Evolutionary conservation across 2,113 vertebrate species (phyloP).

Genomic region (Pterocles gutturalis): DNA sequence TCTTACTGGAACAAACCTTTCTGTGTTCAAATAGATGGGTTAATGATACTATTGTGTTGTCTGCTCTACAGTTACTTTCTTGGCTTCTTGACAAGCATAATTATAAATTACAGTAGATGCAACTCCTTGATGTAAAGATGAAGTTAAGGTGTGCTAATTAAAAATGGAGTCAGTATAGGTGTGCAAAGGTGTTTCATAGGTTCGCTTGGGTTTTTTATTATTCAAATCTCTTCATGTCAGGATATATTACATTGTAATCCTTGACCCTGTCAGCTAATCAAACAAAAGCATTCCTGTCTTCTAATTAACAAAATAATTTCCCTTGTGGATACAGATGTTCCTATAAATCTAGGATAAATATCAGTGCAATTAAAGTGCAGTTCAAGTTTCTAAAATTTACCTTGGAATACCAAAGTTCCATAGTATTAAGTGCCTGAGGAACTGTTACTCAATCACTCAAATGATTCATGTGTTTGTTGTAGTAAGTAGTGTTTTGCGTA

Average conservation of each 20-base stretch:
- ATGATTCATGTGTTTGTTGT: neutral
- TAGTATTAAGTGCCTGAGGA: constrained; percentile 18
- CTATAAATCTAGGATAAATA: constrained; percentile 43
- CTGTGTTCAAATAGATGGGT: neutral
- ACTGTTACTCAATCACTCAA: neutral
- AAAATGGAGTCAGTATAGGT: constrained; percentile 14
- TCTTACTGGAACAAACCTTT: neutral
- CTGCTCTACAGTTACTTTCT: neutral
- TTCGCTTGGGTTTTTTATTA: neutral
- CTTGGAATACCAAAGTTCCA: neutral
- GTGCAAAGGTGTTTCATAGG: constrained; percentile 12
- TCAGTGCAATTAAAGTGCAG: constrained; percentile 1
- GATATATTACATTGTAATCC: constrained; percentile 19
- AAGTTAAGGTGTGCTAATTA: constrained; percentile 47
- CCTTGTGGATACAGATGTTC: constrained; percentile 53
- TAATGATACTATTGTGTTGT: neutral
- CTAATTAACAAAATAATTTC: constrained; percentile 66
- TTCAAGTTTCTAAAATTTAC: constrained; percentile 44
- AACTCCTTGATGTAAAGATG: neutral
- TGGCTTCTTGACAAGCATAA: neutral
- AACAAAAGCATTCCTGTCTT: constrained; percentile 38
- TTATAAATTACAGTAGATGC: neutral
- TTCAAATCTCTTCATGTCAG: constrained; percentile 23
- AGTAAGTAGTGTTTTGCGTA: neutral
- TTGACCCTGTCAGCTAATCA: constrained; percentile 60